Percentiles rank a stretch among this genome's conserved stretches.
Evolutionary conservation across 2,113 vertebrate species (phyloP).

Genomic region (Geococcyx californianus): DNA sequence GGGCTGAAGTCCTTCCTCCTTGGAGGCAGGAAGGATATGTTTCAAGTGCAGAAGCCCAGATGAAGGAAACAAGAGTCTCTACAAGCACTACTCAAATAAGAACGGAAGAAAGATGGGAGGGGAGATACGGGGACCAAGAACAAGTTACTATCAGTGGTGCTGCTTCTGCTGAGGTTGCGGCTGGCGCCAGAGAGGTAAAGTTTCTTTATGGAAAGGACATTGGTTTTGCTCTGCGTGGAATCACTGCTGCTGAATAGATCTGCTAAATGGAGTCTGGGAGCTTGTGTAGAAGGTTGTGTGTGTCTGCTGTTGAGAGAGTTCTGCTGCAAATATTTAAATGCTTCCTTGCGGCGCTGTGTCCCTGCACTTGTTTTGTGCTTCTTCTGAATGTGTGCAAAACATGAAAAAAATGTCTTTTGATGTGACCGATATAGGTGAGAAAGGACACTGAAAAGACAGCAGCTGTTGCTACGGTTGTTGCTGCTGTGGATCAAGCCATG

Average conservation of each 20-base stretch:
- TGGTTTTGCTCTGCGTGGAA: not conserved
- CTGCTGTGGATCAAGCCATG: conserved; percentile 90
- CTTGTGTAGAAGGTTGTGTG: not conserved
- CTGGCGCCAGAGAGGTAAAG: conserved; percentile 72
- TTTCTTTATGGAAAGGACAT: not conserved
- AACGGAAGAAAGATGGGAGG: conserved; percentile 87
- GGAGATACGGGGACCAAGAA: conserved; percentile 74
- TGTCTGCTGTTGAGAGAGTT: not conserved
- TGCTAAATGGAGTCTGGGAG: not conserved
- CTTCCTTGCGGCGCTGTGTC: not conserved
- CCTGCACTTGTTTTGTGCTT: conserved; percentile 4
- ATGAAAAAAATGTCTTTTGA: conserved; percentile 44
- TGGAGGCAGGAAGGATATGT: conserved; percentile 90
- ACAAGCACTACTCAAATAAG: conserved; percentile 78
- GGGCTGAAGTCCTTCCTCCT: conserved; percentile 88
- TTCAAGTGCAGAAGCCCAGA: conserved; percentile 77
- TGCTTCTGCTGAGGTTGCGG: not conserved
- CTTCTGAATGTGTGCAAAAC: not conserved
- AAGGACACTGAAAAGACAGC: conserved; percentile 80
- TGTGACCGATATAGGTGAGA: conserved; percentile 74
- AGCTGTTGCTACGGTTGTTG: conserved; percentile 87
- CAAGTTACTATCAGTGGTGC: conserved; percentile 75
- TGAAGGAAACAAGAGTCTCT: conserved; percentile 76
- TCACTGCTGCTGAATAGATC: not conserved
- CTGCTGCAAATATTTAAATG: not conserved